Evolutionary conservation across 2,888 invertebrate genomes (phyloP), one percentile per base, ranked within the genome.

Genomic region (Parochlus steinenii): DNA sequence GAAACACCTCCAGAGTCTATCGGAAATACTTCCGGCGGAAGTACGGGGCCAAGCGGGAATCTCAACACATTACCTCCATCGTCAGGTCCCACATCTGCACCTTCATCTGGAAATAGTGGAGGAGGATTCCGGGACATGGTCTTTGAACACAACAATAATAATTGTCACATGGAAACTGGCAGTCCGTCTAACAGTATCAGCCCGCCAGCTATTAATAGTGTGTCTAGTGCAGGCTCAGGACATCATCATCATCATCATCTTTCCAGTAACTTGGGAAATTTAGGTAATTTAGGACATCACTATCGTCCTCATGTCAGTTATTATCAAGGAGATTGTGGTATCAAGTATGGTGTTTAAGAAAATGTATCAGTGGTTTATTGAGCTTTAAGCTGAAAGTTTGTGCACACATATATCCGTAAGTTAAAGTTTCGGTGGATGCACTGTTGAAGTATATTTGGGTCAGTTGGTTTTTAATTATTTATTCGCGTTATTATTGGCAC

Each of bases 291-390:
- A 38, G 53, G 55, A 16, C n/a, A n/a, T n/a, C 58, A 59, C 41
- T 58, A 59, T 42, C 48, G 58, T 36, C 41, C 42, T 17, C 44
- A 42, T 30, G 56, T 57, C 39, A 54, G 55, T 31, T 54, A 54
- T 2, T 56, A 57, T 39, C 58, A 59, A 40, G 58, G 58, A 49
- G 59, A 58, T 43, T 59, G 58, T 39, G 58, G 58, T 41, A 57
- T 59, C 39, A 59, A 59, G 43, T 59, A 59, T 46, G 55, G 58
- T 40, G 58, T 57, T 41, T 58, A 54, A 50, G 24, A 10, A 15
- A 27, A n/a, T 31, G 31, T 8, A 22, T 12, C 16, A 29, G 18
- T n/a, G 18, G 11, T 29, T 16, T 17, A 29, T n/a, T n/a, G n/a
- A n/a, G n/a, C n/a, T n/a, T n/a, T n/a, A n/a, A n/a, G n/a, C n/a